Evolutionary conservation across 1,140 invertebrate genomes (phyloP).

Genomic region (Cylas formicarius): DNA sequence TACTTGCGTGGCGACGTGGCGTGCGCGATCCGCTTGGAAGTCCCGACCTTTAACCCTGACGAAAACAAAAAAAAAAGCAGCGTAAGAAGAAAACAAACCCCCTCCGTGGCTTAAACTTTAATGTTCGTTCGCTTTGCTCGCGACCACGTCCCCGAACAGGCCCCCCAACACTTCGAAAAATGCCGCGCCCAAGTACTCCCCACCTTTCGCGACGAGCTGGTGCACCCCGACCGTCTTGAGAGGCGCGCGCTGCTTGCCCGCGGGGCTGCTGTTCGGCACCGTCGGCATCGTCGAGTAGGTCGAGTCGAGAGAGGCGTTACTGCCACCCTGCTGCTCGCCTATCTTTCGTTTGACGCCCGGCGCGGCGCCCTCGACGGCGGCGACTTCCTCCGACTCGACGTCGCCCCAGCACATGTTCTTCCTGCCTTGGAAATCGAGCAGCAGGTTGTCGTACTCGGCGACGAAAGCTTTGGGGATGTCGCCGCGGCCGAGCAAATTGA

Average conservation of each 20-base stretch:
- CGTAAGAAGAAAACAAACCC: slow-evolving; percentile 1
- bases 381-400: slow-evolving; percentile 25
- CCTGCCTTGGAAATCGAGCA: slow-evolving; percentile 40
- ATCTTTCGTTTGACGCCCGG: slow-evolving; percentile 16
- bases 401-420: slow-evolving; percentile 44
- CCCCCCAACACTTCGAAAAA: slow-evolving; percentile 24
- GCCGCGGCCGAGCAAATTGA: slow-evolving; percentile 28
- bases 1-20: neutral
- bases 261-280: slow-evolving; percentile 3
- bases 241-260: slow-evolving; percentile 8
- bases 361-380: slow-evolving; percentile 3
- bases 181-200: slow-evolving; percentile 23
- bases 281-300: slow-evolving; percentile 9
- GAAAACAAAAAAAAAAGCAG: slow-evolving; percentile 9
- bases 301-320: slow-evolving; percentile 7
- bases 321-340: slow-evolving; percentile 2
- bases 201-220: slow-evolving; percentile 28
- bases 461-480: slow-evolving; percentile 24
- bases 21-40: slow-evolving; percentile 9
- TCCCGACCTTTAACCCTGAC: slow-evolving; percentile 21
- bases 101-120: neutral
- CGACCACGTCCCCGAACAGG: slow-evolving; percentile 14
- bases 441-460: slow-evolving; percentile 27
- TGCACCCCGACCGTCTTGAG: slow-evolving; percentile 13
- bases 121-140: slow-evolving; percentile 5